Percentiles rank a stretch among this genome's conserved stretches.
phyloP scores from a whole-genome alignment of 2,888 invertebrate species.

The Hyposoter dolosus region DNA sequence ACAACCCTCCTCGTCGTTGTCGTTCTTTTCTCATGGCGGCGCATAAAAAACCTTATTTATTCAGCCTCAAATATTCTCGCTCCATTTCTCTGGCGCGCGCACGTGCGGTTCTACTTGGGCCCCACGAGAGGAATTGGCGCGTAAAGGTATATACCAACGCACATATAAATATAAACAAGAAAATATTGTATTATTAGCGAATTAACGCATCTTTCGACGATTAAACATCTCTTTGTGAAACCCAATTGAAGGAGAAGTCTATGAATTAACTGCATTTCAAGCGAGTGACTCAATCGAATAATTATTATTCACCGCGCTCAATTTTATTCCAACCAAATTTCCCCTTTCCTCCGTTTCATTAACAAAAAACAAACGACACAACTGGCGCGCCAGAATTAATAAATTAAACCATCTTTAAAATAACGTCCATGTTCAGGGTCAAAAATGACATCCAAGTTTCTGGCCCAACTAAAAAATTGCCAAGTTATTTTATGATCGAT shows the following conservation, averaged over 20 bases:
- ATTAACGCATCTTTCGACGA: constrained; percentile 28
- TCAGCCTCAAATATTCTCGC: constrained; percentile 45
- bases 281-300: no score
- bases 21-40: not conserved
- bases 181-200: constrained; percentile 56
- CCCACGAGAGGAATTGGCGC: constrained; percentile 41
- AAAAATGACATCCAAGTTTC: no score
- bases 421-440: no score
- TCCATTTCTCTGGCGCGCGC: constrained; percentile 26
- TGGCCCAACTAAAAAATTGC: no score
- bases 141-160: constrained; percentile 17
- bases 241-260: not conserved
- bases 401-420: not conserved
- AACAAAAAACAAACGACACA: no score
- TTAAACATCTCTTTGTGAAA: not conserved
- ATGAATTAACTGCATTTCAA: constrained; percentile 6
- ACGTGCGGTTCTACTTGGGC: no score
- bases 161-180: constrained; percentile 13
- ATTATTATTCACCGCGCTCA: no score
- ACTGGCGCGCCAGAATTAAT: no score
- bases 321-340: no score
- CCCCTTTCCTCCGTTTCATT: no score
- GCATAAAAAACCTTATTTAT: constrained; percentile 60
- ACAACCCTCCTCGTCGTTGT: not conserved
- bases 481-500: no score